A percentile compares a stretch with the other conserved stretches of the same genome.
Evolutionary conservation across 2,113 vertebrate species (phyloP).

Genomic region (Dasyornis broadbenti): DNA sequence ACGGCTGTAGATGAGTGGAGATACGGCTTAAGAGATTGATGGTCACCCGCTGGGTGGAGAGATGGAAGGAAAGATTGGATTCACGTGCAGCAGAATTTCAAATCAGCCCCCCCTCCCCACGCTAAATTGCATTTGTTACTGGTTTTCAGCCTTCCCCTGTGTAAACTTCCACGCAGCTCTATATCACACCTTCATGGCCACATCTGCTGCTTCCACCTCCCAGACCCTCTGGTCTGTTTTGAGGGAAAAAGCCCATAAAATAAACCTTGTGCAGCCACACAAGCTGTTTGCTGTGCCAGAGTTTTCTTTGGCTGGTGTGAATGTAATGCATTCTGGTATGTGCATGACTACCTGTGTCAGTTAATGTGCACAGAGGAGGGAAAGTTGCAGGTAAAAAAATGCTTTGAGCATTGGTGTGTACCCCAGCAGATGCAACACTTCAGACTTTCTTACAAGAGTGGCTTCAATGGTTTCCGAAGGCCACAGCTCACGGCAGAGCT

Average conservation of each 20-base stretch:
- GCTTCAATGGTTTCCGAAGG: background rate
- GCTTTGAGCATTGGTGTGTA: fast-evolving
- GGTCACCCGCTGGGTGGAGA: background rate
- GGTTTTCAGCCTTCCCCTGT: background rate
- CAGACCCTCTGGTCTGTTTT: background rate
- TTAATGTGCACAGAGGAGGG: background rate
- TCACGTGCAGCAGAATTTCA: background rate
- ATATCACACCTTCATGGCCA: background rate
- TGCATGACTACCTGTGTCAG: background rate
- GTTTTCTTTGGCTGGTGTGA: background rate
- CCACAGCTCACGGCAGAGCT: background rate
- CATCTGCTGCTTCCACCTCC: background rate
- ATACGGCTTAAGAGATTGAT: constrained; percentile 32
- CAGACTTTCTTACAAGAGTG: fast-evolving
- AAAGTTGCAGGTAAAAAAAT: background rate
- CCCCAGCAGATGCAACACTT: background rate
- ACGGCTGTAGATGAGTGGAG: background rate
- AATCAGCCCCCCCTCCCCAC: background rate
- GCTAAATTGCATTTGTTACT: background rate
- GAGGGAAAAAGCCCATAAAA: background rate
- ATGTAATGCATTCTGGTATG: fast-evolving
- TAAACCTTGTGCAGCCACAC: background rate
- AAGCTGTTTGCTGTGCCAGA: background rate
- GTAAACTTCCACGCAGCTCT: background rate
- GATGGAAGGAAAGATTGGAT: background rate